These are phyloP conservation scores for Druceiella hillmani DNA, from an alignment of 2,888 invertebrate genomes.

Conservation along the genomic window DNA sequence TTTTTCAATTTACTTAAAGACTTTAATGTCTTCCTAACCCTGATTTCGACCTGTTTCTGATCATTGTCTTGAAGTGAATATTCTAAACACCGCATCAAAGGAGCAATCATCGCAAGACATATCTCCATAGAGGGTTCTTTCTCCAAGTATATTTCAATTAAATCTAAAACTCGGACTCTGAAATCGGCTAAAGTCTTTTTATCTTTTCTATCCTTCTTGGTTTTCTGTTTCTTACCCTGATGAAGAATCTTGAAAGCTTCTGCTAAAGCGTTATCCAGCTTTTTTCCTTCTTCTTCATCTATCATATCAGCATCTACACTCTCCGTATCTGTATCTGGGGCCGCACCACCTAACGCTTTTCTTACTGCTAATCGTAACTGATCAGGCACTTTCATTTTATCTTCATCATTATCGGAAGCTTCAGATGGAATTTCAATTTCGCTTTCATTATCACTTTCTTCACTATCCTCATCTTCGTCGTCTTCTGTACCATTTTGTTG, in stretches of 20 bases:
- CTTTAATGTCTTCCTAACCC: conserved; percentile 57
- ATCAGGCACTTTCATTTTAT: conserved; percentile 62
- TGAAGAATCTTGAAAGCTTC: conserved; percentile 65
- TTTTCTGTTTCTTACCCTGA: conserved; percentile 47
- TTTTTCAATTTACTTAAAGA: conserved; percentile 55
- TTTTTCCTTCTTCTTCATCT: conserved; percentile 69
- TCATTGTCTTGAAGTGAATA: conserved; percentile 64
- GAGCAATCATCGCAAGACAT: conserved; percentile 63
- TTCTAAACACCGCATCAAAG: conserved; percentile 62
- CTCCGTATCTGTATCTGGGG: conserved; percentile 56
- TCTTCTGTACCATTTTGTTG: conserved; percentile 31
- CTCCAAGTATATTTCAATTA: conserved; percentile 68
- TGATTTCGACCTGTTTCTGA: conserved; percentile 59
- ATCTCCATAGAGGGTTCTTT: conserved; percentile 63
- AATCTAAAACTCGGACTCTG: conserved; percentile 66
- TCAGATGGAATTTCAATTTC: conserved; percentile 35
- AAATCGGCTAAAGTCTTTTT: conserved; percentile 67
- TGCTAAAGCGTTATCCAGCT: conserved; percentile 65
- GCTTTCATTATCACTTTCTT: conserved; percentile 32
- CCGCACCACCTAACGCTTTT: conserved; percentile 60
- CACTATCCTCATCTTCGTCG: conserved; percentile 28
- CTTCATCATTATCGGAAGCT: conserved; percentile 42
- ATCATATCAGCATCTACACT: conserved; percentile 71
- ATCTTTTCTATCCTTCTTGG: conserved; percentile 54
- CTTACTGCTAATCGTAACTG: conserved; percentile 66